These are phyloP conservation scores for Limnephilus rhombicus DNA, from an alignment of 2,888 invertebrate genomes.

Conservation along the genomic window DNA sequence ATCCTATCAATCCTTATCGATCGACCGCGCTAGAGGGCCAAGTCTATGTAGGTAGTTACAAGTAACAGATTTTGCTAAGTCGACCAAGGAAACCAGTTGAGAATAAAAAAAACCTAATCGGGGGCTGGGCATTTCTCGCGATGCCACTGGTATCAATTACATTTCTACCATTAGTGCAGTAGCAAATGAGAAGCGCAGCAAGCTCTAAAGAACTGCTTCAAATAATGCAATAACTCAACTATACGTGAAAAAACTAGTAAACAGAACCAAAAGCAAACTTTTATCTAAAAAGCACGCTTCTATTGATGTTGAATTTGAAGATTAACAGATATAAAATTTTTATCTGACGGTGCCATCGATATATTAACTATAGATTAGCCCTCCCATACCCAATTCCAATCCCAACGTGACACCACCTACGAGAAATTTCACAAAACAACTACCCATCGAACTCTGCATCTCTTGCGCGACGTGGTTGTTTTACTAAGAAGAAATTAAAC, in stretches of 20 bases:
- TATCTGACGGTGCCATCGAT: background rate
- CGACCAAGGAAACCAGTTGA: background rate
- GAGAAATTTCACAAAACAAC: too few species aligned
- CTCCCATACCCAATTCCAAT: too few species aligned
- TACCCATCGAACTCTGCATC: too few species aligned
- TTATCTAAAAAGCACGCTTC: background rate
- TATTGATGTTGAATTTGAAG: background rate
- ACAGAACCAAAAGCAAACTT: background rate
- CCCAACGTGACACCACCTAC: too few species aligned
- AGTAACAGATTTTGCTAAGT: background rate
- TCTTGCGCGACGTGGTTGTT: too few species aligned
- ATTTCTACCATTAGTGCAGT: background rate
- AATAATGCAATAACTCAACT: slow-evolving; percentile 1
- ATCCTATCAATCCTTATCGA: too few species aligned
- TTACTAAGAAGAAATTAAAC: too few species aligned
- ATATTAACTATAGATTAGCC: too few species aligned
- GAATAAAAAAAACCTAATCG: background rate
- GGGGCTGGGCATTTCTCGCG: background rate
- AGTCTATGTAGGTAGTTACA: background rate
- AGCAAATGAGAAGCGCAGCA: background rate
- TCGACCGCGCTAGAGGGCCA: too few species aligned
- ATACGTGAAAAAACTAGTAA: background rate
- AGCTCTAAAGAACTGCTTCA: background rate
- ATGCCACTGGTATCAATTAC: background rate
- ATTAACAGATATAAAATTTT: background rate